phyloP scores from a whole-genome alignment of 1,140 invertebrate genomes.

The Brachionus paranguensis region DNA sequence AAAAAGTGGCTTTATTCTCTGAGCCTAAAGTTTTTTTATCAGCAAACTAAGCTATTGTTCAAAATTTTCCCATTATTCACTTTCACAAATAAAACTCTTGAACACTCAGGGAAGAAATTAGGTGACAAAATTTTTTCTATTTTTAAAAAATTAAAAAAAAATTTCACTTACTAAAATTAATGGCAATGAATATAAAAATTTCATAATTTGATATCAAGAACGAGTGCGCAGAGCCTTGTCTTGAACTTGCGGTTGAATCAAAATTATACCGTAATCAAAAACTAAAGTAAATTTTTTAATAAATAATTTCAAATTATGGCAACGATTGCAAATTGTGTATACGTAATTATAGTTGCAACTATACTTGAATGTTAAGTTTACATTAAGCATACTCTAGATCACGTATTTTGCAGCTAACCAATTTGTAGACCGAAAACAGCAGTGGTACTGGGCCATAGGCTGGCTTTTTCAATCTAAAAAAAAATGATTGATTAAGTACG shows the following conservation, averaged over 20 bases:
- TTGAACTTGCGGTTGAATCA: not conserved
- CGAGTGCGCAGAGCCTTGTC: not conserved
- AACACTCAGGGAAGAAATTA: not conserved
- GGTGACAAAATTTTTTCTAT: not conserved
- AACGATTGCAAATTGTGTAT: not conserved
- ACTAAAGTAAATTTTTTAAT: not conserved
- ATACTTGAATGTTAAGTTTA: not conserved
- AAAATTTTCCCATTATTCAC: too few relatives aligned
- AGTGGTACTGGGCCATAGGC: not conserved
- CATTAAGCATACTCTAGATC: not conserved
- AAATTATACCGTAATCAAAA: not conserved
- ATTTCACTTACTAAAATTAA: not conserved
- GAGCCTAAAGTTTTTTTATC: too few relatives aligned
- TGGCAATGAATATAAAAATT: not conserved
- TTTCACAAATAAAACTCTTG: not conserved
- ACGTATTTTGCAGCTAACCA: not conserved
- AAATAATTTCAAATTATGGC: not conserved
- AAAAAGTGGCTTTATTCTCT: too few relatives aligned
- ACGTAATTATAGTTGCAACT: not conserved
- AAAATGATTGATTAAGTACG: not conserved
- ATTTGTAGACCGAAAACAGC: not conserved
- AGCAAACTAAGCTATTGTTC: too few relatives aligned
- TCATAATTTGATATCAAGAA: slow-evolving; percentile 13
- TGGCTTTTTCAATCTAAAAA: not conserved
- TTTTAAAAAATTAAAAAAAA: not conserved